phyloP scores from a whole-genome alignment of 2,888 invertebrate genomes.

The Antheraea yamamai region DNA sequence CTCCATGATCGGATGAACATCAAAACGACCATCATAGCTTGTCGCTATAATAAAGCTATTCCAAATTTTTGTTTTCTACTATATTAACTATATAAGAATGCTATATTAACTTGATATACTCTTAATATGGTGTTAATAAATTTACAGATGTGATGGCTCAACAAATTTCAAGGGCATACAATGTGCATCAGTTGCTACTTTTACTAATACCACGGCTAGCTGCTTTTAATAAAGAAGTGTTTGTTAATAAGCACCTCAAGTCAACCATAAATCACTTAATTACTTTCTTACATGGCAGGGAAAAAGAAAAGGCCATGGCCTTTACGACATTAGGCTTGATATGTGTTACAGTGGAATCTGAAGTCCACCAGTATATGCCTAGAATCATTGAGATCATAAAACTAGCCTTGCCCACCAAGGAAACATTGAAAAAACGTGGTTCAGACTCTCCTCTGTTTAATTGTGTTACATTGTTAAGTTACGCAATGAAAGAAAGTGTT shows the following conservation, averaged over 20 bases:
- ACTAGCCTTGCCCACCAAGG: conserved; percentile 87
- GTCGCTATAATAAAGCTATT: no score
- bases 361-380: conserved; percentile 89
- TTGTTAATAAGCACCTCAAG: conserved; percentile 88
- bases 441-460: conserved; percentile 95
- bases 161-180: conserved; percentile 87
- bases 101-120: neutral
- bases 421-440: conserved; percentile 88
- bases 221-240: conserved; percentile 93
- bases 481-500: conserved; percentile 91
- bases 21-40: no score
- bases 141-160: conserved; percentile 89
- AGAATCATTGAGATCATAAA: conserved; percentile 93
- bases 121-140: neutral
- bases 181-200: conserved; percentile 94
- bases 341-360: conserved; percentile 92
- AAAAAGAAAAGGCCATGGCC: conserved; percentile 92
- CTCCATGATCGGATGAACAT: no score
- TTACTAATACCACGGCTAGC: conserved; percentile 94
- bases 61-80: no score
- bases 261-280: conserved; percentile 91
- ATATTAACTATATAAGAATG: neutral
- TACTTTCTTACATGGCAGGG: conserved; percentile 88
- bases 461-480: conserved; percentile 95
- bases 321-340: conserved; percentile 96